phyloP scores from a whole-genome alignment of 2,113 vertebrate genomes.

The Crotalus viridis region DNA sequence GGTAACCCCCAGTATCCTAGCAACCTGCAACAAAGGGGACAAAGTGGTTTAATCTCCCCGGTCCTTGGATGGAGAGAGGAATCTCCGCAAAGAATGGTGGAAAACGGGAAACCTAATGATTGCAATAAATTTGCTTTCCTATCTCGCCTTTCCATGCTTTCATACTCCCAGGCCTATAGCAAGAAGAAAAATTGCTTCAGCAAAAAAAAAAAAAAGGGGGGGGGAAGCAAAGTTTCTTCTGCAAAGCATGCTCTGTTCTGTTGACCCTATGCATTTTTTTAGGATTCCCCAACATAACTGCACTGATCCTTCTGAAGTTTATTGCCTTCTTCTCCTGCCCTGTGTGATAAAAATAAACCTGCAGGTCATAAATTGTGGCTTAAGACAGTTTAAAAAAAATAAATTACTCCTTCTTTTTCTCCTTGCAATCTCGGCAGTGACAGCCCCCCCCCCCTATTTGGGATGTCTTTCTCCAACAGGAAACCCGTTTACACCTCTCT shows the following conservation, averaged over 20 bases:
- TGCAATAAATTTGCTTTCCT: not conserved
- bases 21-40: constrained; percentile 78
- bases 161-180: too few species aligned
- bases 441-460: not conserved
- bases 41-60: constrained; percentile 62
- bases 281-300: not conserved
- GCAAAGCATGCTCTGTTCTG: too few species aligned
- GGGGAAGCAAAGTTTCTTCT: not conserved
- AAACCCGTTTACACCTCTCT: not conserved
- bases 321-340: not conserved
- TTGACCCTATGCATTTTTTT: not conserved
- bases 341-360: not conserved
- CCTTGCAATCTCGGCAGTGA: not conserved
- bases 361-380: not conserved
- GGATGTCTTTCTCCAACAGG: not conserved
- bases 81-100: not conserved
- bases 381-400: not conserved
- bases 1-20: constrained; percentile 91
- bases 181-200: not conserved
- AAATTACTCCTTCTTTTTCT: not conserved
- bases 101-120: not conserved
- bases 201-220: not conserved
- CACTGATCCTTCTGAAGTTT: not conserved
- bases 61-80: constrained; percentile 45
- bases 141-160: not conserved